Evolutionary conservation across 2,113 vertebrate genomes (phyloP).

Genomic region (Leucosticte australis): DNA sequence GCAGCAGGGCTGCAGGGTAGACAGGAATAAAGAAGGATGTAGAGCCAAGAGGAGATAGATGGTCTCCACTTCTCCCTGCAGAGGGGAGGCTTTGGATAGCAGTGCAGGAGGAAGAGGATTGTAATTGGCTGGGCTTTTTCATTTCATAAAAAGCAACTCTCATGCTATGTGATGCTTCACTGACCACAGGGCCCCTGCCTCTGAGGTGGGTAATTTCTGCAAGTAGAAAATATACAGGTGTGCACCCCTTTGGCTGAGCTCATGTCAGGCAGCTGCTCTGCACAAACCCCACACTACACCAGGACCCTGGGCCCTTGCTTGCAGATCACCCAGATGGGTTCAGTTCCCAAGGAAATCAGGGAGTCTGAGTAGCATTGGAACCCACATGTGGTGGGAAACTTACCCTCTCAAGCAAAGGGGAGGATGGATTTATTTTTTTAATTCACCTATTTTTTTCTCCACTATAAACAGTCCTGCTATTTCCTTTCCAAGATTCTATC

Average conservation of each 20-base stretch:
- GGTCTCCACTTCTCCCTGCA: rapidly evolving
- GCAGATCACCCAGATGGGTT: background rate
- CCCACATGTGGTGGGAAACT: rapidly evolving
- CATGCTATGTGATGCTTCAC: background rate
- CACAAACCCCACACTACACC: background rate
- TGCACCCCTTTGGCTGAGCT: background rate
- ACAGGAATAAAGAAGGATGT: background rate
- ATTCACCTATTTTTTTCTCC: background rate
- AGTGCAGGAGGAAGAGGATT: background rate
- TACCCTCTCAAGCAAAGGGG: rapidly evolving
- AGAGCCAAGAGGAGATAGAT: background rate
- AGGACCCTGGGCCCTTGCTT: background rate
- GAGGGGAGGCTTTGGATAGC: background rate
- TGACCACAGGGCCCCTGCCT: background rate
- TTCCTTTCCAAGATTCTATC: background rate
- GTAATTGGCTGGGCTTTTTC: background rate
- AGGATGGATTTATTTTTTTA: background rate
- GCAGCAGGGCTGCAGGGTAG: background rate
- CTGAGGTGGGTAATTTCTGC: background rate
- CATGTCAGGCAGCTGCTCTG: background rate
- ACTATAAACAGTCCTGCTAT: background rate
- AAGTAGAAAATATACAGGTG: background rate
- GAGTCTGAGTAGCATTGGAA: background rate
- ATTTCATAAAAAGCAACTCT: background rate
- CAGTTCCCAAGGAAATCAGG: background rate